A percentile compares a stretch with the other conserved stretches of the same genome.
These are phyloP conservation scores for Drosophila sproati DNA, from an alignment of 1,140 invertebrate genomes.

Conservation along the genomic window DNA sequence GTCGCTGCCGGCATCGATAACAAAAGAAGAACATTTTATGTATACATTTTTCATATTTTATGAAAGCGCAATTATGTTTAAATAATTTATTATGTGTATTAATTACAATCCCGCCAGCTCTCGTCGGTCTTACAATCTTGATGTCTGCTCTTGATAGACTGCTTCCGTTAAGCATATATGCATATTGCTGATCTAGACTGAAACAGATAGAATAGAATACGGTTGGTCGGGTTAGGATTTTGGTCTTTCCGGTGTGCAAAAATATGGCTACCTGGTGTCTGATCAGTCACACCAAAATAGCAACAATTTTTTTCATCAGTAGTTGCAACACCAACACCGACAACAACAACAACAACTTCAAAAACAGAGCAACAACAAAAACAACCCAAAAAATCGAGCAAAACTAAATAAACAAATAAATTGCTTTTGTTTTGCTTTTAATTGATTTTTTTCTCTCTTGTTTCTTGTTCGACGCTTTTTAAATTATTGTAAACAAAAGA, in stretches of 20 bases:
- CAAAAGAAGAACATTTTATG: slow-evolving; percentile 46
- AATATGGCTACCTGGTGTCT: neutral
- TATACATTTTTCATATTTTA: slow-evolving; percentile 44
- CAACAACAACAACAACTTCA: slow-evolving; percentile 10
- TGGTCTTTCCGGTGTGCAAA: neutral
- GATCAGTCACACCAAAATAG: slow-evolving; percentile 13
- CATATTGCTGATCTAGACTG: slow-evolving; percentile 2
- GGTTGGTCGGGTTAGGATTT: too few relatives aligned
- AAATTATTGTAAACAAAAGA: slow-evolving; percentile 56
- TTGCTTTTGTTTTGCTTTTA: slow-evolving; percentile 33
- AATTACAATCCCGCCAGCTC: slow-evolving; percentile 51
- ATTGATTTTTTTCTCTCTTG: slow-evolving; percentile 16
- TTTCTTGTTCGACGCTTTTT: slow-evolving; percentile 39
- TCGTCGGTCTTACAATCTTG: slow-evolving; percentile 8
- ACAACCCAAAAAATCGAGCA: neutral
- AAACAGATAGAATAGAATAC: neutral
- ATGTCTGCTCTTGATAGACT: slow-evolving; percentile 36
- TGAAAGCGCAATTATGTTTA: slow-evolving; percentile 60
- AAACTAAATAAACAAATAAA: slow-evolving; percentile 38
- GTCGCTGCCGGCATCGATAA: slow-evolving; percentile 42
- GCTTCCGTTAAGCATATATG: slow-evolving; percentile 39
- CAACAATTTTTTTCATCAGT: slow-evolving; percentile 4
- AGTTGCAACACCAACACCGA: slow-evolving; percentile 15
- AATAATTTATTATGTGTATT: slow-evolving; percentile 76
- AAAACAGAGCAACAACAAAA: slow-evolving; percentile 2